Evolutionary conservation across 1,140 invertebrate species (phyloP), one percentile per base, ranked within the genome.

Genomic region (Hylyphantes graminicola): DNA sequence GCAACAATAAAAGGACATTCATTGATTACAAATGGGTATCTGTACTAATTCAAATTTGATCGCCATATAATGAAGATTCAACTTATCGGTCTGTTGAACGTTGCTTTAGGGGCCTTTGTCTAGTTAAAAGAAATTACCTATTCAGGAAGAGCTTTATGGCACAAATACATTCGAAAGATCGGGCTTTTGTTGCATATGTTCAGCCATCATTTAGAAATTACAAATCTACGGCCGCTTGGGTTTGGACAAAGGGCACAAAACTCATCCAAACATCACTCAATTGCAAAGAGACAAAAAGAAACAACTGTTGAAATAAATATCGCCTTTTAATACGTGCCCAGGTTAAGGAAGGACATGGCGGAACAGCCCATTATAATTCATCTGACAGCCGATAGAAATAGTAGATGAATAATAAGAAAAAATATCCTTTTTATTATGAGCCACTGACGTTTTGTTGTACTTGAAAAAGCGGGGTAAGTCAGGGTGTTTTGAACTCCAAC

Each of bases 271-370:
- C 61, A 67, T 63, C 48, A 68, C 35, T 35, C 35, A 35, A 35
- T 35, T 35, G 21, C n/a, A 51, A 70, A 51, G 51, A 53, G 59
- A 54, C 19, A 19, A 79, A 79, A 51, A 70, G 65, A 79, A 35
- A 79, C 65, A 79, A 79, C 59, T 75, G 80, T 74, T 55, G 80
- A 83, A 83, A 83, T 83, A 75, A 83, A 83, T 75, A 65, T 67
- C 79, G 79, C 79, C 80, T 83, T 35, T 35, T 65, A 83, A 83
- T 83, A 83, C 80, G 80, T 83, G 80, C 59, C 67, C 61, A 7
- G 80, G 15, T 74, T 83, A 15, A 48, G 61, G 70, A 83, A 63
- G 63, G 57, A n/a, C 7, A 7, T 17, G 72, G 70, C 70, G 63
- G 80, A 83, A 75, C 50, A 61, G 61, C 72, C 80, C 57, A 74